phyloP scores from a whole-genome alignment of 1,140 invertebrate genomes.

The Calliphora vicina region DNA sequence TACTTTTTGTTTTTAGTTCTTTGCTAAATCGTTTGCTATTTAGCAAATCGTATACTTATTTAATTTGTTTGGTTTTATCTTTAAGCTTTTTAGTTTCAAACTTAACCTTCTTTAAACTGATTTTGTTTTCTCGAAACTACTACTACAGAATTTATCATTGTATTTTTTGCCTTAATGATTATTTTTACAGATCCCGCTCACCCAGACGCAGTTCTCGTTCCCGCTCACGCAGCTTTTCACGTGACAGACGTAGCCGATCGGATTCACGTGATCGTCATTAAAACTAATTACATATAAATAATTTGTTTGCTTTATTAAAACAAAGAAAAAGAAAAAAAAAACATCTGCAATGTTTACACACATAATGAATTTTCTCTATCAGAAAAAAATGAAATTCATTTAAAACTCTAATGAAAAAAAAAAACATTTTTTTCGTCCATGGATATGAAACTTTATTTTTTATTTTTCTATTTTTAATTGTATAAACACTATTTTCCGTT shows the following conservation, averaged over 20 bases:
- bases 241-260: constrained; percentile 65
- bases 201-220: constrained; percentile 64
- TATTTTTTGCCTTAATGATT: constrained; percentile 27
- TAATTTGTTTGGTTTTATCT: too few relatives aligned
- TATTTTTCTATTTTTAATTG: background rate
- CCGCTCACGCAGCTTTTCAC: constrained; percentile 65
- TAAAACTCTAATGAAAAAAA: background rate
- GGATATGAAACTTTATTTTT: background rate
- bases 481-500: background rate
- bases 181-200: constrained; percentile 66
- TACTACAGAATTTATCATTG: too few relatives aligned
- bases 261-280: constrained; percentile 67
- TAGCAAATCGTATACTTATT: too few relatives aligned
- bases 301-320: constrained; percentile 7
- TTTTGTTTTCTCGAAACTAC: too few relatives aligned
- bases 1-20: background rate
- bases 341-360: background rate
- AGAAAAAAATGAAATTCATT: background rate
- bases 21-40: too few relatives aligned
- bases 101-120: too few relatives aligned
- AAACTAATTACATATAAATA: constrained; percentile 38
- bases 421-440: background rate
- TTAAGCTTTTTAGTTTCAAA: too few relatives aligned
- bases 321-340: background rate
- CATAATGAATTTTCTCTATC: background rate